These are phyloP conservation scores for Trissoscelio sp. DNA, from an alignment of 2,888 invertebrate genomes.

Conservation along the genomic window DNA sequence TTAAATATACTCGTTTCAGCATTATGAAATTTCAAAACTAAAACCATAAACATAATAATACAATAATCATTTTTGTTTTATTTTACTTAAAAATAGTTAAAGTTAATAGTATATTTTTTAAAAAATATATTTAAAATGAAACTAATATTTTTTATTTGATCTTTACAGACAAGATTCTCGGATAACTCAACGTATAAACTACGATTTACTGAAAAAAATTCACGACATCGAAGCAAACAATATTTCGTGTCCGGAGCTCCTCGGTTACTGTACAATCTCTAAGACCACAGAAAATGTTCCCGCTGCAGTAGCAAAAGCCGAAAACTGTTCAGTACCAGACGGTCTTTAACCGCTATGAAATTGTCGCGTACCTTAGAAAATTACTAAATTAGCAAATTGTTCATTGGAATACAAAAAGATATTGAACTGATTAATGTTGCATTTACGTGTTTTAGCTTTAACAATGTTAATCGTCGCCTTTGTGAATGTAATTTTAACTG, in stretches of 20 bases:
- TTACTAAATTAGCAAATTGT: conserved; percentile 5
- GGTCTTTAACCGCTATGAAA: conserved; percentile 37
- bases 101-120: too few relatives aligned
- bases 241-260: conserved; percentile 89
- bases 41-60: too few relatives aligned
- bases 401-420: neutral
- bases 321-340: conserved; percentile 71
- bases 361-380: conserved; percentile 21
- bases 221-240: conserved; percentile 89
- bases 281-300: conserved; percentile 95
- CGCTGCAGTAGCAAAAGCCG: conserved; percentile 88
- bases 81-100: too few relatives aligned
- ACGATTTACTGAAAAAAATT: conserved; percentile 92
- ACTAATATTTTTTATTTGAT: too few relatives aligned
- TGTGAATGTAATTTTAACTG: neutral
- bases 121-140: too few relatives aligned
- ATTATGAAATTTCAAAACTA: too few relatives aligned
- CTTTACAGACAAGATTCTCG: conserved; percentile 95
- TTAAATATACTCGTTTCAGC: too few relatives aligned
- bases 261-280: conserved; percentile 89
- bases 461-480: neutral
- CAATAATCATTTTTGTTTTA: too few relatives aligned
- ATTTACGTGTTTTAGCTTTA: neutral
- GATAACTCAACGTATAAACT: conserved; percentile 94
- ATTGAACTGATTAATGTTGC: neutral